Conservation (phyloP, 2,113 vertebrate species). For the Cyanoderma ruficeps region DNA sequence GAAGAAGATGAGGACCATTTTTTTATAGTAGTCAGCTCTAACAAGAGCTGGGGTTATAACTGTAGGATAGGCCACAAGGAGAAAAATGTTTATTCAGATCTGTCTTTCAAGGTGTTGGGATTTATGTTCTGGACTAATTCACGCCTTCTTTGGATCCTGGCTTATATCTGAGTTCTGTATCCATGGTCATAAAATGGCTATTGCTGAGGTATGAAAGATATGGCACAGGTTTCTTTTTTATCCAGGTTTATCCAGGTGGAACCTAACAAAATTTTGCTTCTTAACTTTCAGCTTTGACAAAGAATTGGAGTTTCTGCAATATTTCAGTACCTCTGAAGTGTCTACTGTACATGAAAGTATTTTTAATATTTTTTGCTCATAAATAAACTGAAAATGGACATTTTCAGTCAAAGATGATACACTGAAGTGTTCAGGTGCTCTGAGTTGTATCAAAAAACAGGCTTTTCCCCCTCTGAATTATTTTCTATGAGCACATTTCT, state of each 20-base stretch:
- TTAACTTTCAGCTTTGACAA: not conserved
- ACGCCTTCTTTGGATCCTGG: not conserved
- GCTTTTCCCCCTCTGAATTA: not conserved
- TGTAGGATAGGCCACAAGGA: not conserved
- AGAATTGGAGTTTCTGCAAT: not conserved
- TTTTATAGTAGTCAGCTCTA: not conserved
- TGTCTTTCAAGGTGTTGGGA: not conserved
- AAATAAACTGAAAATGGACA: too few relatives aligned
- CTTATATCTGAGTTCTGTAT: not conserved
- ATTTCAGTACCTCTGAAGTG: not conserved
- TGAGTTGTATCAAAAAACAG: not conserved
- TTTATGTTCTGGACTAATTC: not conserved
- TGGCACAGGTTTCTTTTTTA: not conserved
- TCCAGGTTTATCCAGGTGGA: slow-evolving; percentile 8
- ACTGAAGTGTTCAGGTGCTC: not conserved
- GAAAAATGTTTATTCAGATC: not conserved
- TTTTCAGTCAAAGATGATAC: not conserved
- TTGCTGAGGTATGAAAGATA: not conserved
- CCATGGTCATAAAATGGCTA: not conserved
- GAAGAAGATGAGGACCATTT: not conserved
- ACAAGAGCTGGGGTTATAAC: not conserved
- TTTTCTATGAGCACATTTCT: not conserved
- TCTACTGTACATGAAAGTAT: not conserved
- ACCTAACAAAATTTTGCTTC: not conserved
- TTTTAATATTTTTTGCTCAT: not conserved